Percentiles rank a stretch among this genome's conserved stretches.
These are phyloP conservation scores for Lepisosteus oculatus DNA, from an alignment of 2,113 vertebrate species.

Conservation along the genomic window DNA sequence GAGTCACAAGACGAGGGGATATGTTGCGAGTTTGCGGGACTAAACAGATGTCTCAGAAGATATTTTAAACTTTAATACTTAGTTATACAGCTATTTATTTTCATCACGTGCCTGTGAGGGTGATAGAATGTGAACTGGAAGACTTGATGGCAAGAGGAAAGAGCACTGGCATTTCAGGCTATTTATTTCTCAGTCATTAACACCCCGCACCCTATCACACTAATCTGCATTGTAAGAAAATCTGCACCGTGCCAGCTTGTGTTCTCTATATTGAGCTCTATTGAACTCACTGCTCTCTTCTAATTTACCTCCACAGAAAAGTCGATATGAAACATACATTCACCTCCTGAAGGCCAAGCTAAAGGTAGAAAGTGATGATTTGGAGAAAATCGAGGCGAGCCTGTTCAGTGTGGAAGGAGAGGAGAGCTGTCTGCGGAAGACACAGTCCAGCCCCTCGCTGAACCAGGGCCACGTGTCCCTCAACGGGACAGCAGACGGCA, in stretches of 20 bases:
- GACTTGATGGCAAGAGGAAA: too few relatives aligned
- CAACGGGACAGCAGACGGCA: slow-evolving; percentile 62
- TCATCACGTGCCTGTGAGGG: too few relatives aligned
- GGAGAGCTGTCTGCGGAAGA: slow-evolving; percentile 82
- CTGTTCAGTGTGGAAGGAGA: slow-evolving; percentile 74
- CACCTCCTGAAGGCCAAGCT: slow-evolving; percentile 86
- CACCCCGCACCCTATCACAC: neutral
- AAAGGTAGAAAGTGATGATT: slow-evolving; percentile 81
- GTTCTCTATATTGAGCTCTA: slow-evolving; percentile 1
- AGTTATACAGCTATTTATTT: too few relatives aligned
- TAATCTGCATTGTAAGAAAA: neutral
- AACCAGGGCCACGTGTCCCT: slow-evolving; percentile 76
- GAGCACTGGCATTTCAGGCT: too few relatives aligned
- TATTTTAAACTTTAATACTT: too few relatives aligned
- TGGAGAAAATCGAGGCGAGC: slow-evolving; percentile 87
- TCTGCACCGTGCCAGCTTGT: neutral
- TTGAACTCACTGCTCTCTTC: slow-evolving; percentile 30
- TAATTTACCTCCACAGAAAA: slow-evolving; percentile 72
- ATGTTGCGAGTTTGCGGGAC: too few relatives aligned
- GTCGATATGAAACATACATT: slow-evolving; percentile 90
- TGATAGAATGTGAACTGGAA: too few relatives aligned
- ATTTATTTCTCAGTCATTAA: too few relatives aligned
- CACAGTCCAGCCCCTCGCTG: slow-evolving; percentile 89
- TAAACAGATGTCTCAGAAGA: too few relatives aligned
- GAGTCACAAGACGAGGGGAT: too few relatives aligned